Evolutionary conservation across 2,113 vertebrate species (phyloP).

Genomic region (Columba janthina): DNA sequence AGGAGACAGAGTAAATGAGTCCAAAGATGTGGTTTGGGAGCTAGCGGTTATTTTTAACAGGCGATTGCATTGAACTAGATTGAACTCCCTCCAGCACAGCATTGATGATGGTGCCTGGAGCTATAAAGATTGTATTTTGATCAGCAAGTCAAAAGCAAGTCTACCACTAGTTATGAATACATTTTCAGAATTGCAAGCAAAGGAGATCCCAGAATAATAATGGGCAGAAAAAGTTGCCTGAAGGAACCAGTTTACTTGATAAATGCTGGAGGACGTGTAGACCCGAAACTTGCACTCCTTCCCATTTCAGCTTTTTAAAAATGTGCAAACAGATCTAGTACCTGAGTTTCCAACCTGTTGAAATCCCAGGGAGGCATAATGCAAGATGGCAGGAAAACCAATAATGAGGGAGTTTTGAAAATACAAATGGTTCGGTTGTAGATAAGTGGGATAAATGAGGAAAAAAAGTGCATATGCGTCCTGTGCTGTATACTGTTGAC

Average conservation of each 20-base stretch:
- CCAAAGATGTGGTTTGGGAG: slow-evolving; percentile 30
- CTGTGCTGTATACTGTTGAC: not conserved
- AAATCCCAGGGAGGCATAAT: not conserved
- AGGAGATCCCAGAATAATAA: slow-evolving; percentile 45
- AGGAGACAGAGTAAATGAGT: not conserved
- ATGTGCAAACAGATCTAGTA: not conserved
- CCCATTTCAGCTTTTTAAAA: slow-evolving; percentile 1
- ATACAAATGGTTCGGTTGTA: not conserved
- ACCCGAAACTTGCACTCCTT: not conserved
- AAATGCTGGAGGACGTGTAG: slow-evolving; percentile 4
- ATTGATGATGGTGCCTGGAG: slow-evolving; percentile 52
- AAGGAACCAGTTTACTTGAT: slow-evolving; percentile 1
- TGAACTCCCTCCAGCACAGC: slow-evolving; percentile 44
- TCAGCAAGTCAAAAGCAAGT: slow-evolving; percentile 57
- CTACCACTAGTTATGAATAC: slow-evolving; percentile 48
- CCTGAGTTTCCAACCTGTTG: not conserved
- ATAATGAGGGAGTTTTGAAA: not conserved
- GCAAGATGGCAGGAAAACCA: not conserved
- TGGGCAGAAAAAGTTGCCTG: slow-evolving; percentile 11
- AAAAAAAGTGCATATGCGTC: not conserved
- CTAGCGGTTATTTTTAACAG: slow-evolving; percentile 27
- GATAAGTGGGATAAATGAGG: not conserved
- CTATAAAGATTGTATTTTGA: slow-evolving; percentile 59
- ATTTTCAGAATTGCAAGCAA: slow-evolving; percentile 22
- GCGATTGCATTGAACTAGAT: slow-evolving; percentile 24